Conservation (phyloP, 1,140 invertebrate genomes). For the Musca vetustissima region DNA sequence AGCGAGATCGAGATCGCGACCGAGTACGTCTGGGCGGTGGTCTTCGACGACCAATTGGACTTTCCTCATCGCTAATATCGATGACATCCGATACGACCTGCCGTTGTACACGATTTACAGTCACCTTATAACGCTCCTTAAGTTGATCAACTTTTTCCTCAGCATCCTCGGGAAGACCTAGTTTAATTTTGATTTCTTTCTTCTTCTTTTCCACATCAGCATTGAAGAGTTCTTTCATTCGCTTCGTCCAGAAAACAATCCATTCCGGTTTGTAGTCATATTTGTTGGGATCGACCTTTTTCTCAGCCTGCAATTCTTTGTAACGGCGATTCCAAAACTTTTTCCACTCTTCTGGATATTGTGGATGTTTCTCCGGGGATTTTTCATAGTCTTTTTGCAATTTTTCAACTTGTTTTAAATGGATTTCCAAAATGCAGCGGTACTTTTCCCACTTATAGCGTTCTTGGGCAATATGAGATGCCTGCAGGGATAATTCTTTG, state of each 20-base stretch:
- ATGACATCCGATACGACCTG: constrained; percentile 36
- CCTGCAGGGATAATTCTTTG: constrained; percentile 48
- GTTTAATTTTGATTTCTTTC: constrained; percentile 60
- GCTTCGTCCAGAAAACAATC: constrained; percentile 79
- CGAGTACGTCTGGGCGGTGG: constrained; percentile 20
- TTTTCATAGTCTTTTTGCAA: constrained; percentile 73
- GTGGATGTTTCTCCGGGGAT: constrained; percentile 82
- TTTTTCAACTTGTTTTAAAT: constrained; percentile 58
- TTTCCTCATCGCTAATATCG: constrained; percentile 51
- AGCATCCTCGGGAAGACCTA: constrained; percentile 56
- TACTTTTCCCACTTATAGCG: constrained; percentile 63
- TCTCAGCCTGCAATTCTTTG: constrained; percentile 74
- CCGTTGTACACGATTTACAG: constrained; percentile 17
- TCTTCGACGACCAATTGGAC: neutral
- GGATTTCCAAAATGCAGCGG: constrained; percentile 50
- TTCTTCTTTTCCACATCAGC: constrained; percentile 54
- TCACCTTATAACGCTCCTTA: constrained; percentile 49
- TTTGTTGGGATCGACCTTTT: constrained; percentile 73
- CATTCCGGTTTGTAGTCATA: constrained; percentile 86
- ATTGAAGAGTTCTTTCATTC: constrained; percentile 75
- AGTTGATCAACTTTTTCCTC: constrained; percentile 48
- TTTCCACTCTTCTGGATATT: constrained; percentile 85
- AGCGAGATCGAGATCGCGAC: constrained; percentile 17
- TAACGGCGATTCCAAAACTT: constrained; percentile 80
- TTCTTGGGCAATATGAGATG: constrained; percentile 53